Evolutionary conservation across 1,140 invertebrate genomes (phyloP), one percentile per base, ranked within the genome.

Genomic region (Caerostris darwini): DNA sequence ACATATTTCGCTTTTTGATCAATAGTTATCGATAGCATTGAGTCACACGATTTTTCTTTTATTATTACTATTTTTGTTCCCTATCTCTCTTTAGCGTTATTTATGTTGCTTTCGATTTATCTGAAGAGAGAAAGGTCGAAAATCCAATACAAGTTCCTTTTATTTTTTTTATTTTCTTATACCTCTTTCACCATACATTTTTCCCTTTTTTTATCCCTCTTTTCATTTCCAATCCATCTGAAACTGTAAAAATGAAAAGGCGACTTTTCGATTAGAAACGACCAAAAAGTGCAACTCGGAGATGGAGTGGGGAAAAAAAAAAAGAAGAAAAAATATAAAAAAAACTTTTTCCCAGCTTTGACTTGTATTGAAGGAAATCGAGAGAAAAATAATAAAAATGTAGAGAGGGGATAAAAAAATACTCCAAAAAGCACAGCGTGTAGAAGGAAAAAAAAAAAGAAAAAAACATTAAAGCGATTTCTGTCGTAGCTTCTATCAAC

Each of bases 211-310:
- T 54, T 34, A 12, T 12, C 58, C 83, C 34, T 58, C 91, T 86
- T 92, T 92, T 92, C 91, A 92, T 92, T 92, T 92, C 91, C 91
- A 92, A 92, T 92, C 91, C 91, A 92, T 92, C 91, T 92, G 91
- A 92, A 92, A 92, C 61, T 92, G 81, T 92, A 92, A 92, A 92
- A 92, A 86, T 86, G 83, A 90, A n/a, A 69, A 69, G 34, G 82
- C 82, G 54, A 77, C 71, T 54, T 69, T 92, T 92, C 91, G 91
- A 92, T 92, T 92, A 92, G 91, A 92, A 89, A 92, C 90, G 77
- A 83, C 77, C 69, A 17, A 50, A 92, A 92, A 92, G 82, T 92
- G 53, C 81, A 77, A 56, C 59, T 5, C 82, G 4, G 17, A 58
- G 19, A 90, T 19, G 54, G 50, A 89, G 64, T 12, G n/a, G 81